These are phyloP conservation scores for Hydropsyche betteni DNA, from an alignment of 2,888 invertebrate genomes.

Conservation along the genomic window DNA sequence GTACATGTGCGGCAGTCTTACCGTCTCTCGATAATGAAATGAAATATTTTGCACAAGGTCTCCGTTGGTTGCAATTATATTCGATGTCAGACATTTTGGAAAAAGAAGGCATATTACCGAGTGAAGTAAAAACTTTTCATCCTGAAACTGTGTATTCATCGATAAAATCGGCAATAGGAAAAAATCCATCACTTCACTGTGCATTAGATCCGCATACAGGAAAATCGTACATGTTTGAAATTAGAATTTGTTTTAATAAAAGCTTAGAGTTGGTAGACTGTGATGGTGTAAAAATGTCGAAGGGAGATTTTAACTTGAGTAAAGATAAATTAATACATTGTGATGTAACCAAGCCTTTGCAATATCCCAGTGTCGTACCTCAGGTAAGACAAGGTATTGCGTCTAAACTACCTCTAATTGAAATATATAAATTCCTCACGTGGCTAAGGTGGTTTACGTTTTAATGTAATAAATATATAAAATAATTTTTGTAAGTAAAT, in stretches of 20 bases:
- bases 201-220: conserved; percentile 67
- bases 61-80: conserved; percentile 69
- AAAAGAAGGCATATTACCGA: conserved; percentile 68
- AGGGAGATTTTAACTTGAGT: conserved; percentile 55
- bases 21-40: conserved; percentile 68
- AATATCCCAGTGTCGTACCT: conserved; percentile 66
- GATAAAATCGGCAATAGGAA: conserved; percentile 65
- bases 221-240: conserved; percentile 72
- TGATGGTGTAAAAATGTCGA: conserved; percentile 63
- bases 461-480: conserved; percentile 54
- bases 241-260: conserved; percentile 79
- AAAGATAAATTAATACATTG: conserved; percentile 67
- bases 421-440: conserved; percentile 63
- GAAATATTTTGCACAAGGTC: conserved; percentile 75
- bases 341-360: conserved; percentile 61
- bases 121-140: conserved; percentile 59
- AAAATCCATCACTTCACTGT: conserved; percentile 73
- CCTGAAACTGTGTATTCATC: conserved; percentile 64
- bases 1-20: conserved; percentile 76
- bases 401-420: conserved; percentile 60
- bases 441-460: conserved; percentile 67
- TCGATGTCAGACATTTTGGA: conserved; percentile 70
- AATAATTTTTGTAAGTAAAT: too few relatives aligned
- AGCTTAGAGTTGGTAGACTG: conserved; percentile 71
- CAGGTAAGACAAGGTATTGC: conserved; percentile 53